phyloP scores from a whole-genome alignment of 1,140 invertebrate genomes.

The Thalassaphorura encarpata region DNA sequence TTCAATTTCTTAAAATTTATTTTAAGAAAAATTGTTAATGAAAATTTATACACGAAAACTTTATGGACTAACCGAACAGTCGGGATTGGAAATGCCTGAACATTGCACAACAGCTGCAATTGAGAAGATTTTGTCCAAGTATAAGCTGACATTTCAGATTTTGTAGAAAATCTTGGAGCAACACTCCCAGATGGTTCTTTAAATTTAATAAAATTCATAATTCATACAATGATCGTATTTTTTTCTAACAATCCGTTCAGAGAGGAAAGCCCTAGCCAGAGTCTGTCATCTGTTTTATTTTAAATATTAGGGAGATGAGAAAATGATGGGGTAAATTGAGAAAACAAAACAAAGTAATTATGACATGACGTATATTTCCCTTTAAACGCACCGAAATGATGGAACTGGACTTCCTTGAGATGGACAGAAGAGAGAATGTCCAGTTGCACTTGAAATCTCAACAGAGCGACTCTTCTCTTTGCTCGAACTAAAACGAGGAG shows the following conservation, averaged over 20 bases:
- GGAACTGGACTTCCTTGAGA: slow-evolving; percentile 58
- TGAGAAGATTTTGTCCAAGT: slow-evolving; percentile 27
- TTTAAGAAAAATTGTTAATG: too few species aligned
- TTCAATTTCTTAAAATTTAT: too few species aligned
- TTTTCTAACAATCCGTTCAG: too few species aligned
- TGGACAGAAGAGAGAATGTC: slow-evolving; percentile 48
- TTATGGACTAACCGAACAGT: slow-evolving; percentile 49
- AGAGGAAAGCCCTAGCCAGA: too few species aligned
- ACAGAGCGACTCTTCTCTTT: slow-evolving; percentile 31
- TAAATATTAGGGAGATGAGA: slow-evolving; percentile 2
- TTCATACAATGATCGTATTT: too few species aligned
- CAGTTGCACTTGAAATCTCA: slow-evolving; percentile 26
- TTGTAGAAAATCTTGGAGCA: slow-evolving; percentile 24
- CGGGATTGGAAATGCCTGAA: slow-evolving; percentile 47
- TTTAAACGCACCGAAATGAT: slow-evolving; percentile 48
- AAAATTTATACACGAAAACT: not conserved
- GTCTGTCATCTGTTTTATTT: not conserved
- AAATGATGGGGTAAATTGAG: not conserved
- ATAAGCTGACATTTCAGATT: slow-evolving; percentile 25
- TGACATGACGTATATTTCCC: too few species aligned
- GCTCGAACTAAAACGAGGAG: slow-evolving; percentile 21
- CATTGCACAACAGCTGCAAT: slow-evolving; percentile 57
- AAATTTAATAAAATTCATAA: too few species aligned
- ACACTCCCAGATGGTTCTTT: slow-evolving; percentile 33
- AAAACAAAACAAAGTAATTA: not conserved